Percentiles rank a stretch among this genome's conserved stretches.
Evolutionary conservation across 2,888 invertebrate genomes (phyloP).

Genomic region (Lathronympha strigana): DNA sequence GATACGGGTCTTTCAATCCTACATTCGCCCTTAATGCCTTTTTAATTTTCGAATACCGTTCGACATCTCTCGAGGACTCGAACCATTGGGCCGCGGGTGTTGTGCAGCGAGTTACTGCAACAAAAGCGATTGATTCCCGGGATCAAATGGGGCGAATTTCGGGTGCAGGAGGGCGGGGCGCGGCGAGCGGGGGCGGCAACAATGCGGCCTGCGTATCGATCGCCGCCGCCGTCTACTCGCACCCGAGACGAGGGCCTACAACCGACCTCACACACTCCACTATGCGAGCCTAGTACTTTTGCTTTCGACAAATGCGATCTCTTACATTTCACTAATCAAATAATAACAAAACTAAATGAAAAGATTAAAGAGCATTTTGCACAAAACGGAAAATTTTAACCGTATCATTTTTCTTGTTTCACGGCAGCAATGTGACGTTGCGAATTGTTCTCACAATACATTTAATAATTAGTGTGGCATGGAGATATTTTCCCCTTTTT

Average conservation of each 20-base stretch:
- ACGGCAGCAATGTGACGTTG: no score
- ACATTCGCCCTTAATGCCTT: conserved; percentile 17
- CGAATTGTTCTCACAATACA: background rate
- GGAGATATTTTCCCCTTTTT: conserved; percentile 29
- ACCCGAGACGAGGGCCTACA: conserved; percentile 68
- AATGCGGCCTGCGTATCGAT: conserved; percentile 82
- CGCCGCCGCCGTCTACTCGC: conserved; percentile 66
- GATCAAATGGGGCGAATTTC: conserved; percentile 81
- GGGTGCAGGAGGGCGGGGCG: conserved; percentile 68
- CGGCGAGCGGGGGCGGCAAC: conserved; percentile 67
- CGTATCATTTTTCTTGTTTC: no score
- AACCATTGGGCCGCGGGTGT: conserved; percentile 49
- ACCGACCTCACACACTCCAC: conserved; percentile 60
- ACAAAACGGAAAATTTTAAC: background rate
- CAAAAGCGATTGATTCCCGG: conserved; percentile 80
- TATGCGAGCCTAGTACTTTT: conserved; percentile 77
- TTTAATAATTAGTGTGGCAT: conserved; percentile 10
- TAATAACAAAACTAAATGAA: background rate
- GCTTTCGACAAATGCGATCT: conserved; percentile 58
- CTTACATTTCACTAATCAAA: background rate
- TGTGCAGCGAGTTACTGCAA: conserved; percentile 74
- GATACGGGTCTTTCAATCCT: conserved; percentile 22
- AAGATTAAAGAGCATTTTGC: background rate
- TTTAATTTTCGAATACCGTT: conserved; percentile 28
- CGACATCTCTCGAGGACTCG: conserved; percentile 27